Evolutionary conservation across 2,888 invertebrate species (phyloP), one percentile per base, ranked within the genome.

Genomic region (Stenichneumon culpator): DNA sequence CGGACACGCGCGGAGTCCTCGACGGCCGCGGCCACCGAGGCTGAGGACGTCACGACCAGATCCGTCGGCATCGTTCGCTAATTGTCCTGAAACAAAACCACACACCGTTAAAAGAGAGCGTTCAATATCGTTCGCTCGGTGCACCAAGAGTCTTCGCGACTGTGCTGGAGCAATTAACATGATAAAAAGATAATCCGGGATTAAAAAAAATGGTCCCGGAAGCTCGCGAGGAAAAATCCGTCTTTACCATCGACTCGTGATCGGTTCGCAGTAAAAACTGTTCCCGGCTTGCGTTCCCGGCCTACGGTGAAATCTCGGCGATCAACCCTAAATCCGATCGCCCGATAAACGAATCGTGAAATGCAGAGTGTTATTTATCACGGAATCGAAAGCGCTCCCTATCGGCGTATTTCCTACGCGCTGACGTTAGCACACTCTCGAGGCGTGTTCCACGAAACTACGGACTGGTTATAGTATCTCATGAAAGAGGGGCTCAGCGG

Each of bases 11-110:
- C 89, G 28, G 90, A 88, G 78, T 93, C 93, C 79, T 93, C 93
- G 19, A 89, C 89, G 72, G 91, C 89, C 81, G 92, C 88, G 79
- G 89, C 88, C 78, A 90, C 88, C 83, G 92, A 88, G 60, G 90
- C 91, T 28, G 89, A 83, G 86, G 94, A 92, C 86, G 93, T 92
- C 82, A 92, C 93, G 86, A 94, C 93, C 75, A 94, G 90, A 87
- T 94, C 94, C 84, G 94, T 93, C 89, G 94, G 93, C 94, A 94
- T 94, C 69, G 44, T 89, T 72, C 36, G 57, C 67, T 32, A 44
- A 63, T 69, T 28, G 5, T 63, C 81, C 84, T 84, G 28, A 63
- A 63, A 63, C 28, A 32, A 63, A 4, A 63, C 16, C 6, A 3
- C 2, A 63, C 14, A 32, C 4, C 16, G 1, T 60, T 28, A 32